These are phyloP conservation scores for Nephila pilipes DNA, from an alignment of 1,140 invertebrate species.

Conservation along the genomic window DNA sequence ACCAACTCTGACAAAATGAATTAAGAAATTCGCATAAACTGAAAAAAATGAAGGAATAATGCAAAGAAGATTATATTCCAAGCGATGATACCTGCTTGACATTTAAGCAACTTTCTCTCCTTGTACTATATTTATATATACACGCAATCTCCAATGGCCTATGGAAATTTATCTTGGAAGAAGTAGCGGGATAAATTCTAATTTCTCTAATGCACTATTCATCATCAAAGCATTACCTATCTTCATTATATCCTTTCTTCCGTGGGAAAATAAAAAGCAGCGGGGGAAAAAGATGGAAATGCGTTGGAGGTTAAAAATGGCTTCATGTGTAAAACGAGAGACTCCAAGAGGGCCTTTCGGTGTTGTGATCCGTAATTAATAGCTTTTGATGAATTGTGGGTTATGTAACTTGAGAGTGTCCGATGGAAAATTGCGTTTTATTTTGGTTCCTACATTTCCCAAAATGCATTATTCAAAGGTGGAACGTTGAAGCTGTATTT, in stretches of 20 bases:
- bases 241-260: slow-evolving; percentile 14
- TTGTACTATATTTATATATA: background rate
- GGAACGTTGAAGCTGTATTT: no score
- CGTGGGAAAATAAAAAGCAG: background rate
- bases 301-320: slow-evolving; percentile 39
- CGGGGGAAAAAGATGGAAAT: no score
- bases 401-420: slow-evolving; percentile 28
- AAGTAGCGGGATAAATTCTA: slow-evolving; percentile 17
- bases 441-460: background rate
- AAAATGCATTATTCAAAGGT: slow-evolving; percentile 50
- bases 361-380: slow-evolving; percentile 67
- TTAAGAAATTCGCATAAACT: no score
- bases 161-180: slow-evolving; percentile 30
- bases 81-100: slow-evolving; percentile 18
- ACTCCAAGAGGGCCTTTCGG: background rate
- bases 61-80: no score
- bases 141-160: background rate
- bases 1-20: no score
- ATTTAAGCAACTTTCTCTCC: background rate
- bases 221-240: slow-evolving; percentile 48
- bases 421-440: slow-evolving; percentile 46
- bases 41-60: no score
- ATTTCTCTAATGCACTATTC: slow-evolving; percentile 67
- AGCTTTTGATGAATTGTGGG: slow-evolving; percentile 56
- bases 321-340: slow-evolving; percentile 29